Conservation (phyloP, 2,113 vertebrate species). For the Suncus etruscus region DNA sequence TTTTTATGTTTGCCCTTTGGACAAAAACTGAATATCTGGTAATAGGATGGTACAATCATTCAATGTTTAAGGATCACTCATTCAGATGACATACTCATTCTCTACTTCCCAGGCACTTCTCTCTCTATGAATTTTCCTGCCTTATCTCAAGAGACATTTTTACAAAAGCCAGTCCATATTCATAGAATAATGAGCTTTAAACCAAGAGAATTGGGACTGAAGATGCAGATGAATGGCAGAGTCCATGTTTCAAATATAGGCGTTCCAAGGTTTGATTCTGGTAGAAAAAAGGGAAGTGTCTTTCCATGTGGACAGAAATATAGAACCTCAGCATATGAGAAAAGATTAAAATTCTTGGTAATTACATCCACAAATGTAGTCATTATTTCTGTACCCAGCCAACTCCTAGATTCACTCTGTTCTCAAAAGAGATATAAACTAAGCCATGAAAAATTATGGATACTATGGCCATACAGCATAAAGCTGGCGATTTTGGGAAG, state of each 20-base stretch:
- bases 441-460: too few relatives aligned
- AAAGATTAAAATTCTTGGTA: too few relatives aligned
- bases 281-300: neutral
- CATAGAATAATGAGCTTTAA: neutral
- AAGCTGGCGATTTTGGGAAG: too few relatives aligned
- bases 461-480: too few relatives aligned
- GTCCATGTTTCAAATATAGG: neutral
- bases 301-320: neutral
- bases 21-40: neutral
- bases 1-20: neutral
- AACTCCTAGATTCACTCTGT: too few relatives aligned
- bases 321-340: neutral
- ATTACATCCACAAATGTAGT: too few relatives aligned
- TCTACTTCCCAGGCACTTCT: neutral
- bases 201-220: neutral
- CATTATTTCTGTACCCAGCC: too few relatives aligned
- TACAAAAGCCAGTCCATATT: constrained; percentile 25
- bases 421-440: too few relatives aligned
- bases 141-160: neutral
- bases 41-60: neutral
- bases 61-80: neutral
- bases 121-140: neutral
- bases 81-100: neutral
- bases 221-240: neutral
- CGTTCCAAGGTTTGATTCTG: neutral